Evolutionary conservation across 1,140 invertebrate species (phyloP).

Genomic region (Laupala kohalensis): DNA sequence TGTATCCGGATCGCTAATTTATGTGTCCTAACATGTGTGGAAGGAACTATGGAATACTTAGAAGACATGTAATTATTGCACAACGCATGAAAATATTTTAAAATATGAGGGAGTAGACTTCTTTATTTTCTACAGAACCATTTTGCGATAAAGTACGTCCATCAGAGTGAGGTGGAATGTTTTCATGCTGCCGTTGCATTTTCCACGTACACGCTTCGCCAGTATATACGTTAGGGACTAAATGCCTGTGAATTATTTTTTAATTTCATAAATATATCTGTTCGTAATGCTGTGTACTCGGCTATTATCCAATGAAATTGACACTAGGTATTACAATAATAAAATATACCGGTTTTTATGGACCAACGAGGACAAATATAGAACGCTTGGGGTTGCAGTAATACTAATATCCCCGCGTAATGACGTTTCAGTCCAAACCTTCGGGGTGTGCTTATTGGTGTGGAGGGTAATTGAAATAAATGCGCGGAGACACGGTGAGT

Average conservation of each 20-base stretch:
- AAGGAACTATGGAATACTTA: too few species aligned
- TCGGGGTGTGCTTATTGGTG: background rate
- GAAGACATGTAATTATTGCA: too few species aligned
- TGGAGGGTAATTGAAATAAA: background rate
- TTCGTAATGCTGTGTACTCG: background rate
- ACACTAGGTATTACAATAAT: background rate
- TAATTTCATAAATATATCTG: background rate
- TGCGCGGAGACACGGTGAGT: background rate
- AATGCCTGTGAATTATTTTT: background rate
- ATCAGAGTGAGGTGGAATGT: too few species aligned
- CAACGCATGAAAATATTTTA: too few species aligned
- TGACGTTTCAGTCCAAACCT: background rate
- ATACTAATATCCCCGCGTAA: background rate
- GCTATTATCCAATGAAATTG: background rate
- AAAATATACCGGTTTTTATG: background rate
- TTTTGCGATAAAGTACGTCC: too few species aligned
- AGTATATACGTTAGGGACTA: background rate
- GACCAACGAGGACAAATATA: background rate
- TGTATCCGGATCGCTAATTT: too few species aligned
- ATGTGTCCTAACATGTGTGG: too few species aligned
- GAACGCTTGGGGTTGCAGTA: background rate
- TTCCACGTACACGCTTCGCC: background rate
- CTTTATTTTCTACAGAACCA: too few species aligned
- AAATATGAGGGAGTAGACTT: too few species aligned
- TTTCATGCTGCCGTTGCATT: background rate